These are phyloP conservation scores for Pterostichus madidus DNA, from an alignment of 2,888 invertebrate genomes.

Conservation along the genomic window DNA sequence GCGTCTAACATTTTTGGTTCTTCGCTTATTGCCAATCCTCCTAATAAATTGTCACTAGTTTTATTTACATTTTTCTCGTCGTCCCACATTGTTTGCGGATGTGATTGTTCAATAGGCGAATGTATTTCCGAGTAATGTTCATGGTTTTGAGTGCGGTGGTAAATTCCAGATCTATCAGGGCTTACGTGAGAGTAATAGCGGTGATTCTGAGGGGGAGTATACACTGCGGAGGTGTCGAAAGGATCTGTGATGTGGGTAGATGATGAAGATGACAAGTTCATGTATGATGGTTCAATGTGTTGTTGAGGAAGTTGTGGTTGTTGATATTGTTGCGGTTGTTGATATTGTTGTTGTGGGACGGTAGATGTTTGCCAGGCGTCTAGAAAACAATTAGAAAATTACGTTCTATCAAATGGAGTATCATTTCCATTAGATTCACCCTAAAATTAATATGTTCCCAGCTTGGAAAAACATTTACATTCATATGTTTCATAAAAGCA, in stretches of 20 bases:
- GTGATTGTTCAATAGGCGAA: slow-evolving; percentile 22
- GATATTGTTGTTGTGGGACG: too few relatives aligned
- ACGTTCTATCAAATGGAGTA: too few relatives aligned
- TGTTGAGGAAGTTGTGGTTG: slow-evolving; percentile 33
- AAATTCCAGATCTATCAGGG: slow-evolving; percentile 70
- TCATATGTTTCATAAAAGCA: too few relatives aligned
- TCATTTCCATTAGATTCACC: too few relatives aligned
- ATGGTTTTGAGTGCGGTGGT: slow-evolving; percentile 69
- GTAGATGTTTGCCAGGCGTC: slow-evolving; percentile 67
- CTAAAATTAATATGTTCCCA: too few relatives aligned
- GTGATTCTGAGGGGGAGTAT: slow-evolving; percentile 70
- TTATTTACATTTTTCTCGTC: too few relatives aligned
- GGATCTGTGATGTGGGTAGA: slow-evolving; percentile 78
- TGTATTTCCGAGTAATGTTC: slow-evolving; percentile 74
- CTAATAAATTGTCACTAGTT: too few relatives aligned
- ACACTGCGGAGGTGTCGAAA: slow-evolving; percentile 82
- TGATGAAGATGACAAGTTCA: slow-evolving; percentile 75
- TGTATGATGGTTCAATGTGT: slow-evolving; percentile 77
- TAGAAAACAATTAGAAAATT: slow-evolving; percentile 57
- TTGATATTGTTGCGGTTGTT: not conserved
- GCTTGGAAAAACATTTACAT: too few relatives aligned
- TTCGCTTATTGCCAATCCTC: slow-evolving; percentile 61
- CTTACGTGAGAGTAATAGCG: slow-evolving; percentile 77
- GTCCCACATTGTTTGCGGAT: not conserved
- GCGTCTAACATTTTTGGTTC: slow-evolving; percentile 78